Conservation (phyloP, 2,113 vertebrate genomes). For the Malurus alboscapulatus region DNA sequence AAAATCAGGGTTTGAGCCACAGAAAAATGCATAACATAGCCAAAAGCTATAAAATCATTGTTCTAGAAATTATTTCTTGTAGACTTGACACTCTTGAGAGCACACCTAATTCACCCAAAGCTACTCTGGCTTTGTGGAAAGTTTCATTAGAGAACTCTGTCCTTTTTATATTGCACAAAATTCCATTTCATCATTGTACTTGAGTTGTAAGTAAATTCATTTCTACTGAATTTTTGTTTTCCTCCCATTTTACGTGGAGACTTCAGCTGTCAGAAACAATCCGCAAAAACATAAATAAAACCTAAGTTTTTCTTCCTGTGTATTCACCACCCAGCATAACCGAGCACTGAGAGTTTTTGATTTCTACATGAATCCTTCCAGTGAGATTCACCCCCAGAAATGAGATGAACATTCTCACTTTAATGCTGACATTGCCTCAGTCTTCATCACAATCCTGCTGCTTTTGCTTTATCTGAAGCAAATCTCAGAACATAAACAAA, state of each 20-base stretch:
- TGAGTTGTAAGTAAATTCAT: not conserved
- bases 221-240: not conserved
- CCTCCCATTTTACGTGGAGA: not conserved
- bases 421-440: not conserved
- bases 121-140: not conserved
- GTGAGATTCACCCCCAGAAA: not conserved
- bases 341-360: not conserved
- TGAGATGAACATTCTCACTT: not conserved
- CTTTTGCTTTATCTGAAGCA: not conserved
- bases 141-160: not conserved
- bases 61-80: not conserved
- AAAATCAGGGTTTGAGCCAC: not conserved
- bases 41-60: not conserved
- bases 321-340: not conserved
- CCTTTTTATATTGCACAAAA: not conserved
- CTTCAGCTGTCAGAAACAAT: not conserved
- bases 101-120: not conserved
- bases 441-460: not conserved
- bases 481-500: not conserved
- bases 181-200: not conserved
- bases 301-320: not conserved
- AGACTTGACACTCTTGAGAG: not conserved
- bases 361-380: not conserved
- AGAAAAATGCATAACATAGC: not conserved
- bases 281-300: not conserved